A percentile compares a stretch with the other conserved stretches of the same genome.
phyloP scores from a whole-genome alignment of 2,797 vertebrate genomes.

The Microctenopoma stevenorrisi region DNA sequence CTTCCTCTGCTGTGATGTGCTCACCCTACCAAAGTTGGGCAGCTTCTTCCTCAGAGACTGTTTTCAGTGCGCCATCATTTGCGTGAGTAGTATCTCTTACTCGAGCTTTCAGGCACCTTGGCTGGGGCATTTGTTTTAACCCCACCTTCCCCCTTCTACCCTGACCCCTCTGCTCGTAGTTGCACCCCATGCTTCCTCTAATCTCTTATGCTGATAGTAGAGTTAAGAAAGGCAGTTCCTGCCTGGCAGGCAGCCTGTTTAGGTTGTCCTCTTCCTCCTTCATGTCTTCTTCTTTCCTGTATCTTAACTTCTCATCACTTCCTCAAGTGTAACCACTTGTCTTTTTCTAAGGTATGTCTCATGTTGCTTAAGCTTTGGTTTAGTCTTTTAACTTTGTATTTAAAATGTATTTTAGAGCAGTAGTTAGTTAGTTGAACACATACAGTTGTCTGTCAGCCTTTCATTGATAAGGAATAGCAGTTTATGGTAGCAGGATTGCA shows the following conservation, averaged over 20 bases:
- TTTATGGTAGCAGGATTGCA: neutral
- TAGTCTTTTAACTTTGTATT: slow-evolving; percentile 25
- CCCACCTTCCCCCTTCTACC: slow-evolving; percentile 36
- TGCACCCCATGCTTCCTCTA: slow-evolving; percentile 9
- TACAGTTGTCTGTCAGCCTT: neutral
- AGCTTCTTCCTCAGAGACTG: slow-evolving; percentile 24
- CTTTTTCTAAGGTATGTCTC: slow-evolving; percentile 66
- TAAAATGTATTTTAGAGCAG: neutral
- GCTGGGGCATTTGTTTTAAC: slow-evolving; percentile 49
- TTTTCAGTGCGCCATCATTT: slow-evolving; percentile 42
- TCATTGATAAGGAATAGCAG: neutral
- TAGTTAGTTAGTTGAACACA: neutral
- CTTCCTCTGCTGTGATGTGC: slow-evolving; percentile 1
- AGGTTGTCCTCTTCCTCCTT: slow-evolving; percentile 48
- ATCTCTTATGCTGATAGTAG: slow-evolving; percentile 59
- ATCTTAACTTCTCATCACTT: slow-evolving; percentile 34
- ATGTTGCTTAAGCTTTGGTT: slow-evolving; percentile 6
- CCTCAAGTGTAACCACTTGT: slow-evolving; percentile 22
- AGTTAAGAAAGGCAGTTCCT: slow-evolving; percentile 79
- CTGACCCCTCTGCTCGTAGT: slow-evolving; percentile 17
- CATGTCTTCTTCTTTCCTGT: slow-evolving; percentile 27
- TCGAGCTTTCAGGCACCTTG: slow-evolving; percentile 37
- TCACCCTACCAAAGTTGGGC: slow-evolving; percentile 20
- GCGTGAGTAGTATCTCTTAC: slow-evolving; percentile 65
- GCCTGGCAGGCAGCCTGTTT: slow-evolving; percentile 66